A percentile compares a stretch with the other conserved stretches of the same genome.
phyloP scores from a whole-genome alignment of 2,797 vertebrate genomes.

The Gorsachius magnificus region DNA sequence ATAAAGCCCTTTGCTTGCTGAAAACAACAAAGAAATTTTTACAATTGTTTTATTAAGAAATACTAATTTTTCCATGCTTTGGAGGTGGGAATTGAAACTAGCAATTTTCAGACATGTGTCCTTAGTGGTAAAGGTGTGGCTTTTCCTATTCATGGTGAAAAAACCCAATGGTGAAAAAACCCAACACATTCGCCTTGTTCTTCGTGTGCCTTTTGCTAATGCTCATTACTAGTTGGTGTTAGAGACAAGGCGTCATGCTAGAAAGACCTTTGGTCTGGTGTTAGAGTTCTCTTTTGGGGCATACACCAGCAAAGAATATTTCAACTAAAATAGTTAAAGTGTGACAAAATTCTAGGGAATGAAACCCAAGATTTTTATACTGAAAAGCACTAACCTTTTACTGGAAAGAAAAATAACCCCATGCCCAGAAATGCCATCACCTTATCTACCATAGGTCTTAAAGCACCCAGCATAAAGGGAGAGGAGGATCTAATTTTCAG shows the following conservation, averaged over 20 bases:
- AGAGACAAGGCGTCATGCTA: not conserved
- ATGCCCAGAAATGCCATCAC: not conserved
- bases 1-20: not conserved
- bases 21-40: not conserved
- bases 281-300: not conserved
- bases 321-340: not conserved
- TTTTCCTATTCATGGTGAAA: not conserved
- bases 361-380: not conserved
- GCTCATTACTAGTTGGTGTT: not conserved
- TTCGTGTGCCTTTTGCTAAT: not conserved
- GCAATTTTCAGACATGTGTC: not conserved
- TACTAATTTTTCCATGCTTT: not conserved
- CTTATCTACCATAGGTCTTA: not conserved
- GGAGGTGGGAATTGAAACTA: not conserved
- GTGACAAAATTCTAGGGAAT: not conserved
- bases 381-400: not conserved
- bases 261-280: not conserved
- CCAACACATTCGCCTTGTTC: not conserved
- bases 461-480: not conserved
- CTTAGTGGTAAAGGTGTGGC: not conserved
- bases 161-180: rapidly evolving
- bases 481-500: not conserved
- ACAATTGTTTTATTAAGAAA: not conserved
- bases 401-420: not conserved
- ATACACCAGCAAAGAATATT: not conserved